phyloP scores from a whole-genome alignment of 2,797 vertebrate species.

The Pipistrellus kuhlii region DNA sequence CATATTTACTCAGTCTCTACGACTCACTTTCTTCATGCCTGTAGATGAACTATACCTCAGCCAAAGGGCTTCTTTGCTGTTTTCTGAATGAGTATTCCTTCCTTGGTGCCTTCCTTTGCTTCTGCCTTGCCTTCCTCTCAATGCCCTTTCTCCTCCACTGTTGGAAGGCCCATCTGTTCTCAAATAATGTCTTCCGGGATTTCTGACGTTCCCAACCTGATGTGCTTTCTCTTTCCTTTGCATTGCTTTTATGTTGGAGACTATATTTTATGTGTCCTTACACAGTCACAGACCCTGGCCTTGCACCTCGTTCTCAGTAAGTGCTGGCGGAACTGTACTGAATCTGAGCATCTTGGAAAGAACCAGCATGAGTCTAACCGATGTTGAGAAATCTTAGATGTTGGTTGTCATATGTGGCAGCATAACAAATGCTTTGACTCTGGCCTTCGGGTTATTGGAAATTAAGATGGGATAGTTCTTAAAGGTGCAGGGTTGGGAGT shows the following conservation, averaged over 20 bases:
- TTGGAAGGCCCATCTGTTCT: background rate
- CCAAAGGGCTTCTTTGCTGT: background rate
- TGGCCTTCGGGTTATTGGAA: background rate
- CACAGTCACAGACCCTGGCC: background rate
- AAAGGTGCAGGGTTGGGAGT: background rate
- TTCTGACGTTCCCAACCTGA: background rate
- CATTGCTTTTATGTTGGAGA: background rate
- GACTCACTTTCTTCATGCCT: constrained; percentile 40
- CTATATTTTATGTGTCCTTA: background rate
- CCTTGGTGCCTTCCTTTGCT: background rate
- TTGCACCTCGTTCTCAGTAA: background rate
- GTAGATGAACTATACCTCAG: background rate
- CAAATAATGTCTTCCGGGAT: background rate
- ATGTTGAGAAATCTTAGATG: background rate
- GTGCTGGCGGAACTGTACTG: background rate
- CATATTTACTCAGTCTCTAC: constrained; percentile 1
- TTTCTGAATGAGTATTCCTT: background rate
- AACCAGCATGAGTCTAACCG: background rate
- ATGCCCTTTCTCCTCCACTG: background rate
- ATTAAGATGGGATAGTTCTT: background rate
- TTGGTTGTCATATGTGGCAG: background rate
- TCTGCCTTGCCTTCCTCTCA: background rate
- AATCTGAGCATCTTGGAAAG: background rate
- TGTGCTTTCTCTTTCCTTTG: constrained; percentile 28
- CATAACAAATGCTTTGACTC: background rate